Evolutionary conservation across 2,113 vertebrate species (phyloP).

Genomic region (Pterocles orientalis): DNA sequence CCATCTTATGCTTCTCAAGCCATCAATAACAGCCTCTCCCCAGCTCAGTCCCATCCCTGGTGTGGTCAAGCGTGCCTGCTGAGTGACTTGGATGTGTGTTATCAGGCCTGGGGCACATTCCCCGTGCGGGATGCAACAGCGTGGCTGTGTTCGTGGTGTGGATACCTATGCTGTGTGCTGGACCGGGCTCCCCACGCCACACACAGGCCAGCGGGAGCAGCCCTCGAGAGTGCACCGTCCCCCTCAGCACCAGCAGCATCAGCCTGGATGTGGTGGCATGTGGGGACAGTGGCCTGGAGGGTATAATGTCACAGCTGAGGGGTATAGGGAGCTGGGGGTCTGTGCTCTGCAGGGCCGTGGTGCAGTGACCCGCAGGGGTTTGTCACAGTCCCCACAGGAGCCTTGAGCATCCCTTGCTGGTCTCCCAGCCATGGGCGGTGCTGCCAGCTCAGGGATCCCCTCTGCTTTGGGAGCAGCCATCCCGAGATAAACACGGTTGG

Average conservation of each 20-base stretch:
- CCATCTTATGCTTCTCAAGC: not conserved
- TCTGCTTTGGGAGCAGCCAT: not conserved
- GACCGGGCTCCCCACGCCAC: not conserved
- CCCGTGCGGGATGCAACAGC: fast-evolving
- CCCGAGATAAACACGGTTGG: not conserved
- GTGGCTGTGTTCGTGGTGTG: fast-evolving
- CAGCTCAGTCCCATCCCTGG: fast-evolving
- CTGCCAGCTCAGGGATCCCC: not conserved
- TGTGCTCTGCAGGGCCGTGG: not conserved
- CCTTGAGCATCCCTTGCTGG: not conserved
- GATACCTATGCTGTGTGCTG: not conserved
- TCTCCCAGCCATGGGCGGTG: not conserved
- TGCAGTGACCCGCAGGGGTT: fast-evolving
- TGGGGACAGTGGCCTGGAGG: not conserved
- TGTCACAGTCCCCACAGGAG: not conserved
- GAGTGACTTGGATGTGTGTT: not conserved
- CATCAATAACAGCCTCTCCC: not conserved
- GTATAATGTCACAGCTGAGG: not conserved
- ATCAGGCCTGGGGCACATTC: fast-evolving
- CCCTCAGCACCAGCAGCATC: not conserved
- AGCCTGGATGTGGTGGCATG: not conserved
- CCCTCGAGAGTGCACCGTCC: fast-evolving
- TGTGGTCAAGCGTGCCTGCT: fast-evolving
- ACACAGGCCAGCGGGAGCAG: fast-evolving
- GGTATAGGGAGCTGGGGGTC: not conserved